phyloP scores from a whole-genome alignment of 2,797 vertebrate genomes.

The Falco naumanni region DNA sequence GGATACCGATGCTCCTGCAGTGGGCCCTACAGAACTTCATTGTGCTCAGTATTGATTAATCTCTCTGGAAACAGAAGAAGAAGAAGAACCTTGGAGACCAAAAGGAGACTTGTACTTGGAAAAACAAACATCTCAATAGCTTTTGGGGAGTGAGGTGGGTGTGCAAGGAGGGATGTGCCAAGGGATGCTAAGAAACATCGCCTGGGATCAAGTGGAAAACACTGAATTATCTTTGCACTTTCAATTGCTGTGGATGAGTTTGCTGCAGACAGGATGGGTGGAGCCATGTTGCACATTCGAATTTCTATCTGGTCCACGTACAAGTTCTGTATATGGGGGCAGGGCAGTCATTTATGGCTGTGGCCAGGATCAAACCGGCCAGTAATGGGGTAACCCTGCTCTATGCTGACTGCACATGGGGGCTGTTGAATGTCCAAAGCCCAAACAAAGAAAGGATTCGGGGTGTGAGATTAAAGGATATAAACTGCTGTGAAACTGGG shows the following conservation, averaged over 20 bases:
- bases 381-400: neutral
- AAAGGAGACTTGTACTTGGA: neutral
- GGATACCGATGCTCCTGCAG: neutral
- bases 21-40: neutral
- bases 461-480: slow-evolving; percentile 2
- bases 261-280: neutral
- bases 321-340: neutral
- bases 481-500: neutral
- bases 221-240: slow-evolving; percentile 36
- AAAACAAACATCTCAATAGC: neutral
- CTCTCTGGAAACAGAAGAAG: neutral
- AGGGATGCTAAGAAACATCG: neutral
- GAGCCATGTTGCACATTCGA: neutral
- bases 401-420: neutral
- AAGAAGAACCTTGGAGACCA: neutral
- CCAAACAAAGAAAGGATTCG: slow-evolving; percentile 18
- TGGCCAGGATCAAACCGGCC: neutral
- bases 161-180: neutral
- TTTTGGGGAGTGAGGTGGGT: neutral
- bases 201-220: neutral
- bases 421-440: neutral
- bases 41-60: neutral
- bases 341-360: neutral
- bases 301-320: neutral
- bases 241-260: neutral